phyloP scores from a whole-genome alignment of 2,797 vertebrate genomes.

The Parambassis ranga region DNA sequence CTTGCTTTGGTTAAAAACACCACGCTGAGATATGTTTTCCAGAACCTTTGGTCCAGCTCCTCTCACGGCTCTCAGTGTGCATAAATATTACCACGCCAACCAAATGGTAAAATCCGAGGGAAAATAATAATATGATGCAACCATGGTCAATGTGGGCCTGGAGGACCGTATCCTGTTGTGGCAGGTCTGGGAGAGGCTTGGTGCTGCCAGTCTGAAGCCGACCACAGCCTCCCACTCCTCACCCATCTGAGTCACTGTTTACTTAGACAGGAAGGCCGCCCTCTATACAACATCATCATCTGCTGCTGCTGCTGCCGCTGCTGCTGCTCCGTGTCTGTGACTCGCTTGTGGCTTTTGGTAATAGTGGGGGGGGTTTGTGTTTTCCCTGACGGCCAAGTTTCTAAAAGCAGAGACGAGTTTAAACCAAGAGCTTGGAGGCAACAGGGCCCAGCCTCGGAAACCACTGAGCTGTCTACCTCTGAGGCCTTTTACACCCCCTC shows the following conservation, averaged over 20 bases:
- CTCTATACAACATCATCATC: constrained; percentile 67
- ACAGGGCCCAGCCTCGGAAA: constrained; percentile 78
- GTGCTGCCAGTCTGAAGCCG: constrained; percentile 54
- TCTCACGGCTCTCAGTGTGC: constrained; percentile 34
- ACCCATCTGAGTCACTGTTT: constrained; percentile 79
- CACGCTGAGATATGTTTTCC: constrained; percentile 63
- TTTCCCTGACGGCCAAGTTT: constrained; percentile 73
- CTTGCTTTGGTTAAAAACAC: constrained; percentile 51
- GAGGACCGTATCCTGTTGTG: constrained; percentile 76
- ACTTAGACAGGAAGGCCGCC: constrained; percentile 75
- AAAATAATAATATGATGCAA: constrained; percentile 63
- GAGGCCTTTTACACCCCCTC: constrained; percentile 25
- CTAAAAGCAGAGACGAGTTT: constrained; percentile 77
- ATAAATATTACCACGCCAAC: constrained; percentile 40
- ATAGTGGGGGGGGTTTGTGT: constrained; percentile 51
- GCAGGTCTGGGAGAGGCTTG: constrained; percentile 65
- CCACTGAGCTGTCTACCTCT: constrained; percentile 62
- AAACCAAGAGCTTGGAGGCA: constrained; percentile 63
- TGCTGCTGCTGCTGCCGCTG: too few species aligned
- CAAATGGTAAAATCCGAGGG: constrained; percentile 53
- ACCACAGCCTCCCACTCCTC: constrained; percentile 75
- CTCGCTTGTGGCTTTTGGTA: constrained; percentile 70
- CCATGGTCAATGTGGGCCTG: constrained; percentile 44
- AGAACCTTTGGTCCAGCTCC: constrained; percentile 29
- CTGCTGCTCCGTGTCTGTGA: constrained; percentile 71